Percentiles rank a stretch among this genome's conserved stretches.
phyloP scores from a whole-genome alignment of 2,113 vertebrate species.

The Lagopus muta region DNA sequence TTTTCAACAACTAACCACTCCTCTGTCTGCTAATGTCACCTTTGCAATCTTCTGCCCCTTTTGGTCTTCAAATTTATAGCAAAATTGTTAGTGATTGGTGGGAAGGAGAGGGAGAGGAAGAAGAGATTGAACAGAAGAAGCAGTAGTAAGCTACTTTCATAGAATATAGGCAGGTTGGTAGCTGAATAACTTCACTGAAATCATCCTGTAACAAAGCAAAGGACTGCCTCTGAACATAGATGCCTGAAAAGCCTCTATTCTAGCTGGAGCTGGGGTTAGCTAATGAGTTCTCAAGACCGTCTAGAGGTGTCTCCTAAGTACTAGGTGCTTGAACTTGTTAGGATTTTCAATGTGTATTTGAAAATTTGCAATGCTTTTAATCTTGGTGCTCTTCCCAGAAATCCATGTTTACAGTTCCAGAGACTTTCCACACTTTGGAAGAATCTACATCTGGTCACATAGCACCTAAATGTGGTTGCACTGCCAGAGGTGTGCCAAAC shows the following conservation, averaged over 20 bases:
- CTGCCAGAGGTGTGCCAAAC: neutral
- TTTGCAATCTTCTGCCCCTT: neutral
- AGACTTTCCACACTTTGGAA: fast-evolving
- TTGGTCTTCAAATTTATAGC: neutral
- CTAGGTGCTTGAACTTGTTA: neutral
- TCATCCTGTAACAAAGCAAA: neutral
- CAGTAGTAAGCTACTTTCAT: neutral
- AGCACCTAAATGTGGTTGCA: neutral
- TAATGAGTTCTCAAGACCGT: neutral
- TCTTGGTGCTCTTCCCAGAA: neutral
- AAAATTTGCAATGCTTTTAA: neutral
- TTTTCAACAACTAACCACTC: neutral
- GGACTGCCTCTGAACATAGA: neutral
- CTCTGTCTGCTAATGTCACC: neutral
- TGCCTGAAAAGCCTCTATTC: neutral
- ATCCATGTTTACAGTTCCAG: neutral
- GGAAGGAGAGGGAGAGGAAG: neutral
- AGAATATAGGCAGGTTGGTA: neutral
- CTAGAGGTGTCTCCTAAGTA: neutral
- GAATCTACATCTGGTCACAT: neutral
- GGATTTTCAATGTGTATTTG: neutral
- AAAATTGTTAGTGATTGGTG: neutral
- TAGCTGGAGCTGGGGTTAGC: neutral
- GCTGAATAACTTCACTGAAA: neutral
- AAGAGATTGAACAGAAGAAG: neutral